Conservation (phyloP, 2,113 vertebrate genomes). For the Myodes glareolus region DNA sequence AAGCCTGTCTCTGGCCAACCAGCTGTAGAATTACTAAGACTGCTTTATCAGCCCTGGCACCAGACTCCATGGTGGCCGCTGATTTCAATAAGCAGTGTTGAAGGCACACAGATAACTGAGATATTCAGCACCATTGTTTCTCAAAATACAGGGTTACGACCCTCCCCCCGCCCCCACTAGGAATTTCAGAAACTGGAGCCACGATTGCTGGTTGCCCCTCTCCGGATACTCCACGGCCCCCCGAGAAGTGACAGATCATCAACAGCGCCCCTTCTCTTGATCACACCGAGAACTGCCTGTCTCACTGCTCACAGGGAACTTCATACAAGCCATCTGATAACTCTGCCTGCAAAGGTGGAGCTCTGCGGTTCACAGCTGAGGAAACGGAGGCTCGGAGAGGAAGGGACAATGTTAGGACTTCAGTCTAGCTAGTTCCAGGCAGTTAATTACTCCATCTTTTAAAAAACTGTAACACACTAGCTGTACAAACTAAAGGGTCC, state of each 20-base stretch:
- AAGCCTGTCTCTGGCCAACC: constrained; percentile 27
- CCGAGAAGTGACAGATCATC: not conserved
- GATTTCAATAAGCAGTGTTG: not conserved
- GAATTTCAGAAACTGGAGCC: constrained; percentile 45
- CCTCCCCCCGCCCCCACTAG: fast-evolving
- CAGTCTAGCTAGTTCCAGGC: not conserved
- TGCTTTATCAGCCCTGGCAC: constrained; percentile 53
- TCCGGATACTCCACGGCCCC: not conserved
- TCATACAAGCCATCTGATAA: not conserved
- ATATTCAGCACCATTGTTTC: constrained; percentile 4
- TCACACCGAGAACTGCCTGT: constrained; percentile 1
- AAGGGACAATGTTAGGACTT: not conserved
- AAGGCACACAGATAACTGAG: not conserved
- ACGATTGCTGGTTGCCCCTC: not conserved
- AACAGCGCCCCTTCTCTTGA: constrained; percentile 61
- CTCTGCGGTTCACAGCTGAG: not conserved
- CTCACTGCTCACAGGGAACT: not conserved
- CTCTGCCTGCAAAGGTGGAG: not conserved
- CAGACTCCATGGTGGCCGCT: constrained; percentile 24
- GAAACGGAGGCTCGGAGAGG: not conserved
- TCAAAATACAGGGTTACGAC: not conserved
- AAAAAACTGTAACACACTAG: not conserved
- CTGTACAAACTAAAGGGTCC: not conserved
- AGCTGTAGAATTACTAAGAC: constrained; percentile 40
- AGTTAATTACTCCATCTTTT: not conserved